Conservation (phyloP, 2,113 vertebrate species). For the Pterocles burchelli region DNA sequence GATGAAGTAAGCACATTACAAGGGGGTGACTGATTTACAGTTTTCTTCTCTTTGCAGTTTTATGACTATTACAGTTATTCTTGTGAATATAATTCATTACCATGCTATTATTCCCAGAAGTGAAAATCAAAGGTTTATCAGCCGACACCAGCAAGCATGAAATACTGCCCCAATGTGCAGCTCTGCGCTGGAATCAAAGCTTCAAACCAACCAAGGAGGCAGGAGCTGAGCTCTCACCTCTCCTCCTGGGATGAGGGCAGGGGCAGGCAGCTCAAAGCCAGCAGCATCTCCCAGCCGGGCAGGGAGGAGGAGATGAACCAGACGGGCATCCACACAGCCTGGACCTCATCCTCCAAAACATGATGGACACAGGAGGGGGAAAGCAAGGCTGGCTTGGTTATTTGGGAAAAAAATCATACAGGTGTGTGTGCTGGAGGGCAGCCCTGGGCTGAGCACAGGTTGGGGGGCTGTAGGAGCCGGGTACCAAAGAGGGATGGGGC, state of each 20-base stretch:
- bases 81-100: constrained; percentile 71
- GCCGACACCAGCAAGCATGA: constrained; percentile 29
- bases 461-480: background rate
- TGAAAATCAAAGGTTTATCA: constrained; percentile 72
- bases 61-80: constrained; percentile 75
- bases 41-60: constrained; percentile 66
- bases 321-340: fast-evolving
- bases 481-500: background rate
- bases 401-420: background rate
- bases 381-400: background rate
- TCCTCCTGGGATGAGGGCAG: fast-evolving
- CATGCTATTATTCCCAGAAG: constrained; percentile 70
- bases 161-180: background rate
- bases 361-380: background rate
- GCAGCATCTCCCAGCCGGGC: background rate
- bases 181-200: background rate
- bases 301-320: background rate
- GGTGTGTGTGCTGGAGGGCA: fast-evolving
- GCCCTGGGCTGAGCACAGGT: fast-evolving
- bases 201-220: background rate
- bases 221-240: fast-evolving
- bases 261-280: background rate
- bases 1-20: constrained; percentile 64
- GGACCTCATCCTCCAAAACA: background rate
- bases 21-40: constrained; percentile 58